These are phyloP conservation scores for Cremastinae sp. DNA, from an alignment of 2,888 invertebrate species.

Conservation along the genomic window DNA sequence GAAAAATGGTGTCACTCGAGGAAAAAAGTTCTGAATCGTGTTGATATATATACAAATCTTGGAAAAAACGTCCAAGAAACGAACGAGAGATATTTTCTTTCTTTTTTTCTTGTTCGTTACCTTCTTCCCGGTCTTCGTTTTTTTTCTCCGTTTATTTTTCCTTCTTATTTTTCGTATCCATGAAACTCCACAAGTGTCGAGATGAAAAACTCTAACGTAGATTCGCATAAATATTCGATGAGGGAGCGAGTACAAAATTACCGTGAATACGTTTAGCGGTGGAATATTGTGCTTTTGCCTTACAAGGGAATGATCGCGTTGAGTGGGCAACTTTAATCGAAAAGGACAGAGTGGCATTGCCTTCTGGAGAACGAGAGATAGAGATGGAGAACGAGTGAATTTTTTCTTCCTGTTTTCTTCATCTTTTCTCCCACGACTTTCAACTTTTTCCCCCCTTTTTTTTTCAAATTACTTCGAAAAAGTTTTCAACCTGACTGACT, in stretches of 20 bases:
- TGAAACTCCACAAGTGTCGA: constrained; percentile 49
- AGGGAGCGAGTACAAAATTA: constrained; percentile 46
- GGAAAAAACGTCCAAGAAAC: constrained; percentile 16
- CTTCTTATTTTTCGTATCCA: constrained; percentile 28
- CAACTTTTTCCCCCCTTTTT: constrained; percentile 14
- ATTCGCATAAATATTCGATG: constrained; percentile 57
- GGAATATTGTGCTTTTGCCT: constrained; percentile 49
- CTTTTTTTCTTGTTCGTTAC: constrained; percentile 13
- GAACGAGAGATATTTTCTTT: constrained; percentile 37
- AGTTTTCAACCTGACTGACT: constrained; percentile 9
- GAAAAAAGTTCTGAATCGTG: constrained; percentile 34
- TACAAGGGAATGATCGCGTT: constrained; percentile 30
- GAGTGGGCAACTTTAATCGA: constrained; percentile 49
- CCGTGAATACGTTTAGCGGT: constrained; percentile 41
- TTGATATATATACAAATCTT: not conserved
- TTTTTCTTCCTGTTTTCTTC: not conserved
- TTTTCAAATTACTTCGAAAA: constrained; percentile 28
- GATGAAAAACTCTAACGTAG: constrained; percentile 47
- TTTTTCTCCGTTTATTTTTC: not conserved
- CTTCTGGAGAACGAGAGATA: not conserved
- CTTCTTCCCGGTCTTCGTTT: not conserved
- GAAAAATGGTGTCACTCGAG: constrained; percentile 29
- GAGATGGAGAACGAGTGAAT: not conserved
- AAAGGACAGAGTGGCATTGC: constrained; percentile 24
- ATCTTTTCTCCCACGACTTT: not conserved